These are phyloP conservation scores for Ataeniobius toweri DNA, from an alignment of 2,797 vertebrate species.

Conservation along the genomic window DNA sequence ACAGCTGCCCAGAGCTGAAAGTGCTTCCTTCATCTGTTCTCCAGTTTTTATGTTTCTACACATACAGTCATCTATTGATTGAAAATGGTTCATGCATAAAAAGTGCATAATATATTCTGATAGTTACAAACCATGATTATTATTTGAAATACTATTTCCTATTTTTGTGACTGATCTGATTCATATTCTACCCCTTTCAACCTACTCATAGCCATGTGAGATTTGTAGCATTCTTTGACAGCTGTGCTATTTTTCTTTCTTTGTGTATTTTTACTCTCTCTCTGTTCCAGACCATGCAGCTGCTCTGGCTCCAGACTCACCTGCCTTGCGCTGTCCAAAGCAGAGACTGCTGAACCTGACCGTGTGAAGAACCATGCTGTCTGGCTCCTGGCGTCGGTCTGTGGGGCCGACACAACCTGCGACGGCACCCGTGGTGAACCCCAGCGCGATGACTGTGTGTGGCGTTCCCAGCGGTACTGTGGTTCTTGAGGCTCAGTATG, in stretches of 20 bases:
- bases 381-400: conserved; percentile 82
- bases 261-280: conserved; percentile 6
- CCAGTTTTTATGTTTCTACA: not conserved
- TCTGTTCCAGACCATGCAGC: conserved; percentile 76
- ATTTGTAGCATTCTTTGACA: conserved; percentile 30
- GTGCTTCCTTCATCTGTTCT: not conserved
- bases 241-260: conserved; percentile 30
- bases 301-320: conserved; percentile 51
- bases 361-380: conserved; percentile 79
- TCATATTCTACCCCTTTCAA: conserved; percentile 28
- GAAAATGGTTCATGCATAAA: not conserved
- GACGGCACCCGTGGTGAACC: conserved; percentile 29
- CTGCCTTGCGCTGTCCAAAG: conserved; percentile 32
- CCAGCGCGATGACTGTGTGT: conserved; percentile 64
- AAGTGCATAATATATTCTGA: not conserved
- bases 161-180: conserved; percentile 41
- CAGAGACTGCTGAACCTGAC: conserved; percentile 57
- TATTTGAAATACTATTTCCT: not conserved
- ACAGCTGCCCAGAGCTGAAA: not conserved
- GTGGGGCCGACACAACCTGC: conserved; percentile 59
- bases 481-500: conserved; percentile 86
- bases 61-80: not conserved
- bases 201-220: conserved; percentile 14
- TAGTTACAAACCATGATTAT: not conserved
- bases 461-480: conserved; percentile 73